phyloP scores from a whole-genome alignment of 2,888 invertebrate genomes.

The Pecten maximus region DNA sequence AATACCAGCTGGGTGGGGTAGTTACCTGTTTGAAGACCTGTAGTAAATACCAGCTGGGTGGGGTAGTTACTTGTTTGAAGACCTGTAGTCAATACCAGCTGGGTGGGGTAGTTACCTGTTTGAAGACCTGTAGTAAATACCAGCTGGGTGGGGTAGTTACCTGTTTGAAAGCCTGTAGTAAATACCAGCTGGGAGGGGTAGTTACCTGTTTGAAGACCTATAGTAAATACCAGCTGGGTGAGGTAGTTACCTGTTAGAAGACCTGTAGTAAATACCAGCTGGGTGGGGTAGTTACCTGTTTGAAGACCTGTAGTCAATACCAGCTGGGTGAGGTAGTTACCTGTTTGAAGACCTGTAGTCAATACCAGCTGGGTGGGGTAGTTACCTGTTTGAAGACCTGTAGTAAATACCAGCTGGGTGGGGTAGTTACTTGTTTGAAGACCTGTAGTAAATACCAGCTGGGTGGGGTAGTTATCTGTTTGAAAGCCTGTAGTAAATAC shows the following conservation, averaged over 20 bases:
- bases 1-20: too few species aligned
- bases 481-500: background rate
- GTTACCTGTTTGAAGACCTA: constrained; percentile 38
- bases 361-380: too few species aligned
- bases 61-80: too few species aligned
- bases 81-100: too few species aligned
- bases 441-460: too few species aligned
- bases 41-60: background rate
- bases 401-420: background rate
- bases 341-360: too few species aligned
- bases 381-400: constrained; percentile 37
- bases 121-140: background rate
- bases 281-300: background rate
- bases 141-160: background rate
- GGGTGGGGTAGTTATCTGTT: background rate
- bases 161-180: too few species aligned
- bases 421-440: too few species aligned
- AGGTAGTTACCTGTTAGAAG: too few species aligned
- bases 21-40: constrained; percentile 37
- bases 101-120: background rate
- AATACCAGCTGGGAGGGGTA: too few species aligned
- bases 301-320: background rate
- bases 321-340: background rate
- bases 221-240: background rate
- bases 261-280: too few species aligned